Base-by-base conservation (phyloP, 2,797 vertebrate species). In the Geotrypetes seraphini region DNA sequence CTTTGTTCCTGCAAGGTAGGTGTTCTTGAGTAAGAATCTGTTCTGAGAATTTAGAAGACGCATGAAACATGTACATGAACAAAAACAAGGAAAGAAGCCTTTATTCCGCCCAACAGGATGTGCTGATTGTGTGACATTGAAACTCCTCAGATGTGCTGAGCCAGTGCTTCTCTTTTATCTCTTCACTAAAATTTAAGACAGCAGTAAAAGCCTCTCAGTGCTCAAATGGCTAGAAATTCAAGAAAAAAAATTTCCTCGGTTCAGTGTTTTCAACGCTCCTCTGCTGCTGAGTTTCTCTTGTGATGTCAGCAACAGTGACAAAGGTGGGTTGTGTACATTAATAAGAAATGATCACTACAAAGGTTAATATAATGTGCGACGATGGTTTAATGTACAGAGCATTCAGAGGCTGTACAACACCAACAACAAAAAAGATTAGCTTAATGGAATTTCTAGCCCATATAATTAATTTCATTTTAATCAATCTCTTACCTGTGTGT, bases 211-310 rank as follows among this genome's bases (percentile, higher is more conserved):
- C 44, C 22, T 11, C 35, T 38, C 7, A 29, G 17, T 18, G 30
- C 26, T 6, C 28, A 50, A 38, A 39, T 22, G 5, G 8, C 7
- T 11, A 33, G 21, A 51, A 7, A 4, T 21, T 46, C 31, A 18
- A 38, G 43, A 57, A 30, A 27, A 42, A 26, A 29, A 35, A 25
- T 29, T 13, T n/a, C 5, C 14, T 31, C 26, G 49, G 18, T 16
- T 44, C 31, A 44, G 16, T 26, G 29, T 19, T 12, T 17, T 15
- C 30, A 39, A 19, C 4, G 8, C 34, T 49, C 28, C 16, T 7
- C 33, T 44, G 41, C 22, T 35, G 8, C 3, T 31, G 28, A 3
- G n/a, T 16, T 19, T 34, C 27, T 35, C 32, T 13, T 31, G n/a
- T 14, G 16, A 31, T 3, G 22, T 16, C 5, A 22, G 43, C 28